Evolutionary conservation across 2,888 invertebrate species (phyloP).

Genomic region (Spodoptera littoralis): DNA sequence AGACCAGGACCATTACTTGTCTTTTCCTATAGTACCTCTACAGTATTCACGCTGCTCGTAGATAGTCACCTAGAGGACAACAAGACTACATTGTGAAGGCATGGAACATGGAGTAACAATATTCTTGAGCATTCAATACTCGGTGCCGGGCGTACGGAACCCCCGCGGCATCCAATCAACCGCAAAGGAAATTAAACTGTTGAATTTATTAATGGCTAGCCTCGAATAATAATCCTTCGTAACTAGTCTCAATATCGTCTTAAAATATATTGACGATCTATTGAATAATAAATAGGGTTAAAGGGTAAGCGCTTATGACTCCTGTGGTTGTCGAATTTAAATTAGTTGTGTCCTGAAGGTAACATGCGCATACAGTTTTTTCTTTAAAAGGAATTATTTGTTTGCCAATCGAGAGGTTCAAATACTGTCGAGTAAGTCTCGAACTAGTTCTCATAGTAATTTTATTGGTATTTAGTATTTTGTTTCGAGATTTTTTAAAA

Average conservation of each 20-base stretch:
- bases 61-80: conserved; percentile 4
- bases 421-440: too few species aligned
- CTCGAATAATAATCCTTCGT: conserved; percentile 64
- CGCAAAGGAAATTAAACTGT: conserved; percentile 82
- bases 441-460: too few species aligned
- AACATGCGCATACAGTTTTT: too few species aligned
- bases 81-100: conserved; percentile 22
- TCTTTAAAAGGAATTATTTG: too few species aligned
- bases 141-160: conserved; percentile 36
- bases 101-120: conserved; percentile 56
- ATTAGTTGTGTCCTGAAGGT: neutral
- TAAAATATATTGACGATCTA: conserved; percentile 29
- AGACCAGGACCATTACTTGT: too few species aligned
- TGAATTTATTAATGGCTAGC: conserved; percentile 76
- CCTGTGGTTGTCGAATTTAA: conserved; percentile 4
- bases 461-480: too few species aligned
- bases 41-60: neutral
- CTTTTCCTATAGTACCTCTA: neutral
- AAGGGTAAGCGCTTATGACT: conserved; percentile 8
- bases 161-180: conserved; percentile 74
- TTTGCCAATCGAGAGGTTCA: too few species aligned
- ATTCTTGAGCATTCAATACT: conserved; percentile 54
- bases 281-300: conserved; percentile 44
- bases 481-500: too few species aligned
- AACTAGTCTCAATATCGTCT: conserved; percentile 59